phyloP scores from a whole-genome alignment of 2,797 vertebrate species.

The Trichosurus vulpecula region DNA sequence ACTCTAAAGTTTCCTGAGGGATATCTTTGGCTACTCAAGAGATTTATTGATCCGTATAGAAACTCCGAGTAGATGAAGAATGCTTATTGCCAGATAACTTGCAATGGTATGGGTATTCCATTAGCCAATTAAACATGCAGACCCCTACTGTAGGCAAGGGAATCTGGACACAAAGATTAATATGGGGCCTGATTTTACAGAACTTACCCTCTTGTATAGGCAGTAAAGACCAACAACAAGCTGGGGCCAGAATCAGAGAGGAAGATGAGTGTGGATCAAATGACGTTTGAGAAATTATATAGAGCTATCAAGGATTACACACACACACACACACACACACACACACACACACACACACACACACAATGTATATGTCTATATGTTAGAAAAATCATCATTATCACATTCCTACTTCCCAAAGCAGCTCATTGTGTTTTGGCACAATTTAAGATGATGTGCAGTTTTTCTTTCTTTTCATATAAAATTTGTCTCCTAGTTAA shows the following conservation, averaged over 20 bases:
- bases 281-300: neutral
- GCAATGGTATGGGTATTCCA: neutral
- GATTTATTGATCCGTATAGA: neutral
- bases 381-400: neutral
- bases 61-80: neutral
- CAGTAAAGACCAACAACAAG: neutral
- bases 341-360: no score
- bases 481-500: neutral
- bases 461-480: neutral
- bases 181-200: neutral
- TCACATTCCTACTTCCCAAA: neutral
- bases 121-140: neutral
- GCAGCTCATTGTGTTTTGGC: neutral
- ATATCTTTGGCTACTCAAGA: neutral
- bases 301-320: neutral
- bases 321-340: neutral
- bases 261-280: neutral
- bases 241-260: neutral
- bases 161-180: neutral
- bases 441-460: neutral
- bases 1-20: neutral
- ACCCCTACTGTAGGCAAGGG: neutral
- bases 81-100: neutral
- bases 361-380: neutral
- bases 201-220: neutral